These are phyloP conservation scores for Drosophila sp. DNA, from an alignment of 1,140 invertebrate species.

Conservation along the genomic window DNA sequence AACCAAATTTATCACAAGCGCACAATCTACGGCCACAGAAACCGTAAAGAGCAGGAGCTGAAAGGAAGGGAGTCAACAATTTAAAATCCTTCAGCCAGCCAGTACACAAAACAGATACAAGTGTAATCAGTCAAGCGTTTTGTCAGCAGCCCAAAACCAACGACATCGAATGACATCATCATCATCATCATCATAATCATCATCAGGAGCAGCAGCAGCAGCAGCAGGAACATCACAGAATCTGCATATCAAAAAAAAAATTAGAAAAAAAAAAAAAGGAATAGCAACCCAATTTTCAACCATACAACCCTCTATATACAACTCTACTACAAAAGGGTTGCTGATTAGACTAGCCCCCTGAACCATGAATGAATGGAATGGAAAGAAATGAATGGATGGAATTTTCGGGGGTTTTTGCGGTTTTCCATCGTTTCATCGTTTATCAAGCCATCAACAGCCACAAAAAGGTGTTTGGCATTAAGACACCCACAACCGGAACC, in stretches of 20 bases:
- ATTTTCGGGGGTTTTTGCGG: constrained; percentile 43
- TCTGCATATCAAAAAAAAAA: constrained; percentile 74
- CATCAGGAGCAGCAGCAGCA: constrained; percentile 14
- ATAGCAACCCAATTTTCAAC: constrained; percentile 48
- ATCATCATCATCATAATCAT: constrained; percentile 30
- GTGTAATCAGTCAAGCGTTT: constrained; percentile 83
- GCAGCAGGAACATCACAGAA: constrained; percentile 27
- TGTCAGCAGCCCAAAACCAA: constrained; percentile 56
- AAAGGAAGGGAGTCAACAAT: constrained; percentile 58
- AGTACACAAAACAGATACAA: constrained; percentile 76
- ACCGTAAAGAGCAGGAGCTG: constrained; percentile 4
- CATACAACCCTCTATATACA: not conserved
- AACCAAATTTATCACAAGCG: constrained; percentile 79
- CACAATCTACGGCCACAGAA: constrained; percentile 39
- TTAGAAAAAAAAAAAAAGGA: constrained; percentile 28
- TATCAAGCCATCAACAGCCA: constrained; percentile 62
- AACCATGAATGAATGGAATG: constrained; percentile 68
- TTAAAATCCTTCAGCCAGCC: constrained; percentile 71
- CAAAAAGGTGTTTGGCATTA: constrained; percentile 50
- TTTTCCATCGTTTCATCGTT: constrained; percentile 62
- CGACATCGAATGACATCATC: constrained; percentile 63
- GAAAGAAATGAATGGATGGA: constrained; percentile 13
- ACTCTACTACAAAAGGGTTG: constrained; percentile 63
- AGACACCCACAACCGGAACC: constrained; percentile 15
- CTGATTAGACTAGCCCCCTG: constrained; percentile 67